Evolutionary conservation across 1,140 invertebrate species (phyloP), one percentile per base, ranked within the genome.

Genomic region (Microplitis demolitor): DNA sequence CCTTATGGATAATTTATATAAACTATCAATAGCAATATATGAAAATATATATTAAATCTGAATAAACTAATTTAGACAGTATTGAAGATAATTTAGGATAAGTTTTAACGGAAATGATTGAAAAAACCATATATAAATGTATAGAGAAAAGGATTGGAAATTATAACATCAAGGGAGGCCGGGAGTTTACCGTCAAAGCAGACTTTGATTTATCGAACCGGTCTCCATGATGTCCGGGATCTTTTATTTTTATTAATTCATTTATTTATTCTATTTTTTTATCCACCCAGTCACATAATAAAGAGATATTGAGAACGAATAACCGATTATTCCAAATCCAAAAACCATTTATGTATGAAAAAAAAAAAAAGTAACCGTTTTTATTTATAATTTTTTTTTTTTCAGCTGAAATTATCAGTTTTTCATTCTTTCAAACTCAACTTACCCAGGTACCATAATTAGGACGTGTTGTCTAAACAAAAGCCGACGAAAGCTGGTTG

Each of bases 141-240:
- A 39, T 39, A 45, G 53, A 54, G 53, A 54, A 16, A 16, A 54
- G 53, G 53, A 54, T 54, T 54, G 13, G 6, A 54, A 14, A 54
- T 54, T 54, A 54, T 16, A 54, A 16, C 53, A 54, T 54, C 45
- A 13, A 56, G 53, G 72, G 69, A 35, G 70, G 60, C 71, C 37
- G 70, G 50, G 69, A 31, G 13, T 45, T 51, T 56, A 50, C 53
- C 58, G 39, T 71, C 58, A 37, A 45, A 33, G 33, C 4, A 67
- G 51, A 70, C 67, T 54, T 54, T 67, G 69, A 71, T 72, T 76
- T 70, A 74, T 39, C 53, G 58, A 39, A 24, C 61, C 69, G 37
- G 69, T 71, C 66, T 66, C 58, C 64, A 62, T 66, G 66, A 69
- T 72, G 71, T 74, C 63, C 39, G 62, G 39, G 13, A 4, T 14